Evolutionary conservation across 2,888 invertebrate genomes (phyloP), one percentile per base, ranked within the genome.

Genomic region (Xylophagus ater): DNA sequence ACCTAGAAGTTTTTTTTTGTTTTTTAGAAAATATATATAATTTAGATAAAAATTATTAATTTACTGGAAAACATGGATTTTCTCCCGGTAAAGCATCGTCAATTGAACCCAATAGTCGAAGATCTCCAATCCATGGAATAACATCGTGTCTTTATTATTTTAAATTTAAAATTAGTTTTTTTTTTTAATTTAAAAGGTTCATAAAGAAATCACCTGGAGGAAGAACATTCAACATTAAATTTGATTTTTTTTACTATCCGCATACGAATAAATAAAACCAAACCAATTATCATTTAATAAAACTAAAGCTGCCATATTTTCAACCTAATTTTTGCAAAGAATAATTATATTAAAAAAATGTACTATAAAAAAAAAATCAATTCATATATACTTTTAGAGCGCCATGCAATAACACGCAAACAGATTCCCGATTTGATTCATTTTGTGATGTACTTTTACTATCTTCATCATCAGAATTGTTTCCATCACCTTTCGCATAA

Each of bases 191-290:
- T 5, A 13, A 15, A 9, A n/a, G 13, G 6, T 13, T 15, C 9
- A 5, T 8, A 29, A 6, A 10, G 13, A 14, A 19, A 65, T 60
- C n/a, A 88, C 87, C 26, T 86, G 89, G 45, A 84, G 78, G 55
- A 93, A 69, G 20, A 89, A 72, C 18, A 88, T 87, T 21, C 96
- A 68, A 81, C 94, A 83, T 29, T 96, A 67, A 60, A 93, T 93
- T 0, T 93, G 92, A 58, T 87, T 87, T 60, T 88, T 88, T 55
- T 87, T 87, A 30, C 76, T 83, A 60, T 94, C 94, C 10, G 90
- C 88, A 81, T 88, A 92, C 0, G 93, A 89, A 53, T 89, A 84
- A 42, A 96, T 70, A 45, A 92, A 83, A n/a, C 94, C 94, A 69
- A 78, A 92, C 94, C 94, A 94, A 50, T 89, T 83, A 1, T 80